Evolutionary conservation across 1,140 invertebrate genomes (phyloP), one percentile per base, ranked within the genome.

Genomic region (Scaptomyza montana): DNA sequence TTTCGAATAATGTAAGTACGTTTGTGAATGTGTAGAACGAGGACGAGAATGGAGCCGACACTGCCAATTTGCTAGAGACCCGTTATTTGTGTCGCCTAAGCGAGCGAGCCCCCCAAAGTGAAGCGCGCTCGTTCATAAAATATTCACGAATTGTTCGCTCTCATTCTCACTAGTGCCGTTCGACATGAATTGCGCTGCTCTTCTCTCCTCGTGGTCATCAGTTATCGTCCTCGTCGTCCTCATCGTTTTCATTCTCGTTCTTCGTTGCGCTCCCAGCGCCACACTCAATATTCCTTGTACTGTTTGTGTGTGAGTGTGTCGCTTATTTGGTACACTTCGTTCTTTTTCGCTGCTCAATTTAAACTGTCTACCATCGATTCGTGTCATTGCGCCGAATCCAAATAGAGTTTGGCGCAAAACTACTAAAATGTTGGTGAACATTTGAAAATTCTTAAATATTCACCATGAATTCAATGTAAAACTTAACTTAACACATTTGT

Each of bases 131-230:
- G 85, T 82, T 90, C 72, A 90, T 90, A 49, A 90, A 90, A 87
- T 86, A 90, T 90, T 90, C 77, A 90, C 87, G 87, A 90, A 90
- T 90, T 89, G 67, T 64, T 78, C 79, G 87, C 79, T 80, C 87
- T 87, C 87, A 74, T 74, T 90, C 87, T 77, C 79, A 57, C 82
- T 50, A 54, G 71, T 75, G 70, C 70, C 81, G 36, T 12, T 21
- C 56, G 53, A 64, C 59, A 21, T 59, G 21, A 19, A 60, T 25
- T 61, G 61, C 75, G 80, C 78, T 80, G 67, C 76, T 53, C 65
- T 53, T 64, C 54, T 65, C 49, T 53, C 64, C 67, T 63, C 45
- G 19, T 61, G 50, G 36, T 51, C 53, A 19, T 57, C 50, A 57
- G 49, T 51, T 60, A 47, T 74, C 36, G 30, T 61, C 51, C 28